Percentiles rank a stretch among this genome's conserved stretches.
Conservation (phyloP, 37 sponge, comb jelly and placozoan species). For the Cliona cf. orientalis region DNA sequence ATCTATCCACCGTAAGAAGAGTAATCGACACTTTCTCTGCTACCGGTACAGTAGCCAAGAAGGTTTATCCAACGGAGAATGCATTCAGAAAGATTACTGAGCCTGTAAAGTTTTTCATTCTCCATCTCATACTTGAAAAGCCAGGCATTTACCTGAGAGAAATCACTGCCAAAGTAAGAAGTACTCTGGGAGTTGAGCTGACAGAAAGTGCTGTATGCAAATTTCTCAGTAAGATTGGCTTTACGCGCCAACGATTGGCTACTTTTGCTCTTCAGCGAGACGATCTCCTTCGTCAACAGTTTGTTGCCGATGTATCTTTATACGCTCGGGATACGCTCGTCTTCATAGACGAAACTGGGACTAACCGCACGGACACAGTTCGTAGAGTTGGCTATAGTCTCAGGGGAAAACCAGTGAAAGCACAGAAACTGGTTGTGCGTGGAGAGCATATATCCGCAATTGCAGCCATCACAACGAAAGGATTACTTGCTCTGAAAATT, state of each 20-base stretch:
- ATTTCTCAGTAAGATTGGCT: not conserved
- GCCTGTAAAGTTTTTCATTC: not conserved
- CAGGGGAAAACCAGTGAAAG: constrained; percentile 2
- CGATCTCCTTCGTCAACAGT: not conserved
- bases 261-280: not conserved
- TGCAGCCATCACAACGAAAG: constrained; percentile 11
- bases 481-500: constrained; percentile 6
- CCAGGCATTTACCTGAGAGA: constrained; percentile 20
- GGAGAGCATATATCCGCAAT: constrained; percentile 13
- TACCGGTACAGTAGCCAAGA: constrained; percentile 14
- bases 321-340: not conserved
- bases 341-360: constrained; percentile 11
- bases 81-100: constrained; percentile 7
- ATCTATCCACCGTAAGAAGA: constrained; percentile 14
- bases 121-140: constrained; percentile 4
- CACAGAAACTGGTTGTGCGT: not conserved
- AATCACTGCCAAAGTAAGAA: not conserved
- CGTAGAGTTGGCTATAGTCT: not conserved
- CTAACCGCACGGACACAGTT: not conserved
- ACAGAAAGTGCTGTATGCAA: not conserved
- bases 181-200: not conserved
- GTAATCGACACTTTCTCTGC: not conserved
- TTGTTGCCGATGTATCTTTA: constrained; percentile 4
- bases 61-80: constrained; percentile 15
- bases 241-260: not conserved